phyloP scores from a whole-genome alignment of 2,797 vertebrate species.

The Corythornis leucogaster region DNA sequence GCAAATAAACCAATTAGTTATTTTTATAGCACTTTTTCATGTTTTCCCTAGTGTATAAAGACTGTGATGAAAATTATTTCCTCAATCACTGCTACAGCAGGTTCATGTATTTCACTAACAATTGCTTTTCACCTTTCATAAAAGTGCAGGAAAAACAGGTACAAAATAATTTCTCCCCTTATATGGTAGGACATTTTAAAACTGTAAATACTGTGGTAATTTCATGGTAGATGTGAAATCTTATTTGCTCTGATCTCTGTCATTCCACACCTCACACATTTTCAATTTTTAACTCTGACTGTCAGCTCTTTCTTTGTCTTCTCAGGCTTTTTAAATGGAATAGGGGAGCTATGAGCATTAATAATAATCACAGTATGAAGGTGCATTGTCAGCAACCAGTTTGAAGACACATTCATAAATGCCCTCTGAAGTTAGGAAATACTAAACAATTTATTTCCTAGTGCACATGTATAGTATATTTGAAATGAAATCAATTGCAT shows the following conservation, averaged over 20 bases:
- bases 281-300: constrained; percentile 5
- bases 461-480: not conserved
- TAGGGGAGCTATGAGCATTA: not conserved
- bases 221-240: constrained; percentile 23
- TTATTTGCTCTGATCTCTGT: not conserved
- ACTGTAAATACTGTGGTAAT: constrained; percentile 12
- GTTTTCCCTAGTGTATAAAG: not conserved
- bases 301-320: not conserved
- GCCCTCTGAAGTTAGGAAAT: not conserved
- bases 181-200: constrained; percentile 3
- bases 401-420: not conserved
- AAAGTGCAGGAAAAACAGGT: constrained; percentile 11
- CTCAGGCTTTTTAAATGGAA: not conserved
- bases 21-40: not conserved
- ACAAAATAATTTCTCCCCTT: constrained; percentile 5
- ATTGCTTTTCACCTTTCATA: constrained; percentile 16
- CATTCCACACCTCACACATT: not conserved
- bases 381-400: not conserved
- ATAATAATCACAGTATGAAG: not conserved
- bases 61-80: constrained; percentile 12
- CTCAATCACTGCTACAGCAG: constrained; percentile 6
- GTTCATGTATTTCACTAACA: not conserved
- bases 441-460: not conserved
- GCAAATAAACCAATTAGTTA: not conserved
- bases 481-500: not conserved